Percentiles rank a stretch among this genome's conserved stretches.
Conservation (phyloP, 2,797 vertebrate species). For the Protonibea diacanthus region DNA sequence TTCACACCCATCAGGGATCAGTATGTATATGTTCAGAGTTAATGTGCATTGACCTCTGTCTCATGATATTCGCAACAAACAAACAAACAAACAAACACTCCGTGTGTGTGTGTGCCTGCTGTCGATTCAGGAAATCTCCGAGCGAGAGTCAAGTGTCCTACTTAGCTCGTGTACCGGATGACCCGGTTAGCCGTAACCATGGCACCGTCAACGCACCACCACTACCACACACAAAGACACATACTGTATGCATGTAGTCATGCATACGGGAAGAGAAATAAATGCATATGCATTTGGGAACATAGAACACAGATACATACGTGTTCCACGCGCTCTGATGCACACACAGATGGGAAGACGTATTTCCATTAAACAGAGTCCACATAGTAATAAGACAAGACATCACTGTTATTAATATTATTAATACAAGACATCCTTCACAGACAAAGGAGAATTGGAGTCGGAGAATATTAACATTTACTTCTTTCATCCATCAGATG, state of each 20-base stretch:
- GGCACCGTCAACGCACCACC: slow-evolving; percentile 31
- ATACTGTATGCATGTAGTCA: slow-evolving; percentile 48
- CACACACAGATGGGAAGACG: slow-evolving; percentile 29
- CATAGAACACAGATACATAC: slow-evolving; percentile 13
- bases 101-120: slow-evolving; percentile 12
- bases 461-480: neutral
- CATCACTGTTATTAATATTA: neutral
- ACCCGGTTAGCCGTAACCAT: slow-evolving; percentile 71
- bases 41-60: neutral
- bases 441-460: too few relatives aligned
- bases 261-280: slow-evolving; percentile 52
- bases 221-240: slow-evolving; percentile 51
- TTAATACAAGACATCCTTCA: too few relatives aligned
- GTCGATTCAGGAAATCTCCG: slow-evolving; percentile 33
- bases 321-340: slow-evolving; percentile 14
- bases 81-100: slow-evolving; percentile 19
- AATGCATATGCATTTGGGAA: slow-evolving; percentile 46
- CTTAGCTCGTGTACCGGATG: slow-evolving; percentile 67
- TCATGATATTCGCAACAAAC: slow-evolving; percentile 6
- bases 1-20: neutral
- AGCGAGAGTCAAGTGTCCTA: slow-evolving; percentile 67
- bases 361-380: slow-evolving; percentile 4
- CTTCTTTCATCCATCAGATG: slow-evolving; percentile 18
- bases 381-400: neutral
- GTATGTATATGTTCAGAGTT: neutral